Conservation (phyloP, 2,888 invertebrate genomes). For the Sphecodes monilicornis region DNA sequence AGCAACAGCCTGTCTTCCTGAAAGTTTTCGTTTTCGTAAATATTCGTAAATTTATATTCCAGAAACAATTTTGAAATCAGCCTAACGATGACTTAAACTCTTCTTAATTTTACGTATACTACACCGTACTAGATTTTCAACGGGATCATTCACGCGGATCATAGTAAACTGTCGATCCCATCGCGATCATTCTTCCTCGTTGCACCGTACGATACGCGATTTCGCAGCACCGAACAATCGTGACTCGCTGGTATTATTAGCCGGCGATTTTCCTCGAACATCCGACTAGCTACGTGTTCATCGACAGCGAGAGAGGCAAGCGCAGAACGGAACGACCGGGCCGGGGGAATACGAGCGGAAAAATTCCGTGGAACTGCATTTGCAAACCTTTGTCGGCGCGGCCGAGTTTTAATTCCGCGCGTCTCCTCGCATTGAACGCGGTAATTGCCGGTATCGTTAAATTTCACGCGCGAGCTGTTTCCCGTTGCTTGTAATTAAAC, state of each 20-base stretch:
- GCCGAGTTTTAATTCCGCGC: slow-evolving; percentile 31
- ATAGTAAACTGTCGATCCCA: background rate
- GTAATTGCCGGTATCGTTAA: slow-evolving; percentile 76
- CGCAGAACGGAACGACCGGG: slow-evolving; percentile 32
- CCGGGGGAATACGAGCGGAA: slow-evolving; percentile 21
- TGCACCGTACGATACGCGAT: background rate
- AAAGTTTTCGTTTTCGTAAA: background rate
- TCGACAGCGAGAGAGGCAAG: slow-evolving; percentile 50
- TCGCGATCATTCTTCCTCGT: background rate
- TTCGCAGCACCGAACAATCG: background rate
- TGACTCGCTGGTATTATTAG: background rate
- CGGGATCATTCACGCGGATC: background rate
- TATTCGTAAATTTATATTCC: background rate
- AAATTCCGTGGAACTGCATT: slow-evolving; percentile 57
- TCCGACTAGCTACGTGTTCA: slow-evolving; percentile 26
- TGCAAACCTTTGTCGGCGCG: slow-evolving; percentile 65
- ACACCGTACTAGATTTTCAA: background rate
- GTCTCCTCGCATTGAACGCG: slow-evolving; percentile 70
- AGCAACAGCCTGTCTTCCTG: background rate
- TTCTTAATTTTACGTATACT: background rate
- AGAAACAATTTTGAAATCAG: background rate
- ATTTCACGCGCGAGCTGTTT: slow-evolving; percentile 78
- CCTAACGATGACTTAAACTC: background rate
- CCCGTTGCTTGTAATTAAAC: slow-evolving; percentile 52
- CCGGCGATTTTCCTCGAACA: slow-evolving; percentile 8